Evolutionary conservation across 2,113 vertebrate species (phyloP).

Genomic region (Tinamus guttatus): DNA sequence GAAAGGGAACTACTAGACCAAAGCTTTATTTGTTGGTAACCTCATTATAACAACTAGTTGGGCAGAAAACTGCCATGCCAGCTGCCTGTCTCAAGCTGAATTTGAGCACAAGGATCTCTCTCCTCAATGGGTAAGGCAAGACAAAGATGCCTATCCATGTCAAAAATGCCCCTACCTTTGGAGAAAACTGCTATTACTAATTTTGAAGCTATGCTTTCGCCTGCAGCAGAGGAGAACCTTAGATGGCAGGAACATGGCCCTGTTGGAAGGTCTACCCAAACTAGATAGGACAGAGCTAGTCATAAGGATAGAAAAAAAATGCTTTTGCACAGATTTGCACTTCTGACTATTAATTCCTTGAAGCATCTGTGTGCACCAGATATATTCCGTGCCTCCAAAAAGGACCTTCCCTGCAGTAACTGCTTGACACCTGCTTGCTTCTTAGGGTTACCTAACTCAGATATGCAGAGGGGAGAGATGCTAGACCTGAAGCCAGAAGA

Average conservation of each 20-base stretch:
- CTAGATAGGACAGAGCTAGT: not conserved
- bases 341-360: not conserved
- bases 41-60: not conserved
- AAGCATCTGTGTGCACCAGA: not conserved
- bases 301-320: fast-evolving
- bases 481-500: not conserved
- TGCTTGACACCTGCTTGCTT: not conserved
- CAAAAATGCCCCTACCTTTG: not conserved
- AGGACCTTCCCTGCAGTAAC: not conserved
- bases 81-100: not conserved
- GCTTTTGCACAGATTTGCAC: not conserved
- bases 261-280: not conserved
- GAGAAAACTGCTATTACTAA: not conserved
- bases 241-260: not conserved
- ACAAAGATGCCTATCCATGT: not conserved
- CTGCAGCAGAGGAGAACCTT: not conserved
- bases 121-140: not conserved
- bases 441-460: not conserved
- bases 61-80: not conserved
- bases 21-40: not conserved
- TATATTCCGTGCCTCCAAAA: not conserved
- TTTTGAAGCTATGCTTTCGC: not conserved
- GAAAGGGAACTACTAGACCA: not conserved
- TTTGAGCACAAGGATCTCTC: not conserved
- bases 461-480: not conserved